These are phyloP conservation scores for Oenanthe oenanthe DNA, from an alignment of 2,113 vertebrate genomes.

Conservation along the genomic window DNA sequence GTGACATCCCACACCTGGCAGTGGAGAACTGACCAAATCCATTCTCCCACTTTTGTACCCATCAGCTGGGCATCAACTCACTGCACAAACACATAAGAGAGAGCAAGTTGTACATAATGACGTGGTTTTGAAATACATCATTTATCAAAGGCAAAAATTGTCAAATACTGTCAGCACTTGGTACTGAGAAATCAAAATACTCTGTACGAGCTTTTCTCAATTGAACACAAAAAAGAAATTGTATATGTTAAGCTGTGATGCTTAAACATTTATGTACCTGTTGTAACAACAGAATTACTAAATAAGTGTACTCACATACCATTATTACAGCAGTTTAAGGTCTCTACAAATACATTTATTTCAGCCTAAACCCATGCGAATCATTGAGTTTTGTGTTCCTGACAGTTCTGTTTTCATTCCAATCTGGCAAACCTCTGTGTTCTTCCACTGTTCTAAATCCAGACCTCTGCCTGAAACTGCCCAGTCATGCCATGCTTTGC, in stretches of 20 bases:
- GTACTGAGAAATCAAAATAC: background rate
- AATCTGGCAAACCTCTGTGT: background rate
- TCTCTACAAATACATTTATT: background rate
- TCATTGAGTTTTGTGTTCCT: background rate
- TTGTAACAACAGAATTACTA: background rate
- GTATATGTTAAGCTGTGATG: background rate
- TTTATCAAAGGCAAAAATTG: background rate
- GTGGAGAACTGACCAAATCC: background rate
- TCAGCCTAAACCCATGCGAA: background rate
- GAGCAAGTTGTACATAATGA: background rate
- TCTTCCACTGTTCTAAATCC: background rate
- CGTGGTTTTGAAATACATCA: background rate
- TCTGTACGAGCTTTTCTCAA: background rate
- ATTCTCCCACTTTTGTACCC: background rate
- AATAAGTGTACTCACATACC: background rate
- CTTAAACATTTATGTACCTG: background rate
- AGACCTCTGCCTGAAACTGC: background rate
- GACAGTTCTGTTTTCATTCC: background rate
- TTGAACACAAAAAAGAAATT: background rate
- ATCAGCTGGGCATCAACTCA: background rate
- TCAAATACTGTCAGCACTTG: background rate
- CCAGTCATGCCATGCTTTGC: background rate
- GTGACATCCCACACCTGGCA: background rate
- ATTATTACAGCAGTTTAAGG: background rate
- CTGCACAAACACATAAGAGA: background rate